Conservation (phyloP, 2,888 invertebrate genomes). For the Campoplex capitator region DNA sequence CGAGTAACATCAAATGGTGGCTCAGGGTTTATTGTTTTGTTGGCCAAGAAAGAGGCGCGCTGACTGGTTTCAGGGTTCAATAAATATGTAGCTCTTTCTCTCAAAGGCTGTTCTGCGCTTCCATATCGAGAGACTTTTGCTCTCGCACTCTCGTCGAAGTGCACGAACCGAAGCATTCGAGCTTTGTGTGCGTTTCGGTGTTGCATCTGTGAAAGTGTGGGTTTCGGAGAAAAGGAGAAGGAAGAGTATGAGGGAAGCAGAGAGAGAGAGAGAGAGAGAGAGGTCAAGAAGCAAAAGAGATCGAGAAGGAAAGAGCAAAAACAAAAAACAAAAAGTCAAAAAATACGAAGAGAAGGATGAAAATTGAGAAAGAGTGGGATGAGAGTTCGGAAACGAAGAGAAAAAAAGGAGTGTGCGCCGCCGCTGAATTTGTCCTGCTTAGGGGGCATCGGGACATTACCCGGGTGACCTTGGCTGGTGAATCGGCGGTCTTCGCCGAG, state of each 20-base stretch:
- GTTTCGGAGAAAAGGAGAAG: not conserved
- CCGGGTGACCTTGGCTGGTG: slow-evolving; percentile 84
- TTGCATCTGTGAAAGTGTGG: slow-evolving; percentile 14
- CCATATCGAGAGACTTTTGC: slow-evolving; percentile 2
- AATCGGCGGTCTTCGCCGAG: slow-evolving; percentile 69
- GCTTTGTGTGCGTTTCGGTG: not conserved
- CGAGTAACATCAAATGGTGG: not conserved
- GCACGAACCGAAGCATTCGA: slow-evolving; percentile 32
- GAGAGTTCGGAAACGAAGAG: slow-evolving; percentile 21
- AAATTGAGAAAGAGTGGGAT: slow-evolving; percentile 21
- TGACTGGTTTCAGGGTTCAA: slow-evolving; percentile 43
- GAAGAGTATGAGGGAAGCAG: not conserved
- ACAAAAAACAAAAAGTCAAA: too few relatives aligned
- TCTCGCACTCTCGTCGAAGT: slow-evolving; percentile 51
- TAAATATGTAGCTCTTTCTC: slow-evolving; percentile 42
- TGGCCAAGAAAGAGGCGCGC: slow-evolving; percentile 24
- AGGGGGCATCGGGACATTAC: slow-evolving; percentile 85
- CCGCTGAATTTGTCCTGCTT: slow-evolving; percentile 82
- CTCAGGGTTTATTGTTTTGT: slow-evolving; percentile 24
- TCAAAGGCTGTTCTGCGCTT: slow-evolving; percentile 12
- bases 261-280: not conserved
- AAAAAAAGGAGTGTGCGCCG: slow-evolving; percentile 61
- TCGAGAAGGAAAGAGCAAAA: not conserved
- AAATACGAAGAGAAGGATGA: not conserved
- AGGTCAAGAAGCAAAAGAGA: not conserved